Base-by-base conservation (phyloP, 2,797 vertebrate genomes). In the Bradypus variegatus region DNA sequence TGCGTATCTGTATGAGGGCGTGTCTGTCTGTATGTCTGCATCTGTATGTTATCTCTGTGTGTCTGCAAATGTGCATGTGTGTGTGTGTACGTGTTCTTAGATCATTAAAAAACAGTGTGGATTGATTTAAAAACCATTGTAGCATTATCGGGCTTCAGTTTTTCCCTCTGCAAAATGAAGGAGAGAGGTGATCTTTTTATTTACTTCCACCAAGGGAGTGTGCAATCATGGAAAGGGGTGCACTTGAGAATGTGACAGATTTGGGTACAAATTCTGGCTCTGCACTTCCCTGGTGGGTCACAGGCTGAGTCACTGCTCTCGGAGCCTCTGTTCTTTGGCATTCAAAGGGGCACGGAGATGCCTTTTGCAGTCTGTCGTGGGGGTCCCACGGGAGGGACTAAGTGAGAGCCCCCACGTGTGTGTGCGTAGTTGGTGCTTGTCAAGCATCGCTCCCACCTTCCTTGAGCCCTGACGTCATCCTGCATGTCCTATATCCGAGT, bases 131-230 rank as follows among this genome's bases (percentile, higher is more conserved):
- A 85, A 69, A 92, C 70, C 6, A n/a, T 65, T 83, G 33, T 53
- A 19, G 67, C 14, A 25, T 55, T 0, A 1, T 82, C n/a, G 45
- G 89, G 76, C 27, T 92, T 89, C 55, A 29, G 64, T 65, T 60
- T 50, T 58, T 70, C 55, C n/a, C 29, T 53, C 55, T 70, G 89
- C 38, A 90, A 77, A 85, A 85, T n/a, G 64, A 88, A 41, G 25
- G 80, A 5, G 31, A 53, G 85, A 87, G 92, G 77, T 41, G 48
- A 73, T 89, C 65, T 65, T 80, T 92, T 81, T 55, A 85, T 80
- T 93, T 90, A 62, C 36, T 93, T 93, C 89, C 82, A 50, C 31
- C 69, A 87, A 85, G 84, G 89, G 72, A 93, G 45, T 23, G 5
- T 65, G 80, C 80, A 65, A 77, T 69, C 65, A 82, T 13, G 48